A percentile compares a stretch with the other conserved stretches of the same genome.
phyloP scores from a whole-genome alignment of 2,113 vertebrate species.

The Apodemus speciosus region DNA sequence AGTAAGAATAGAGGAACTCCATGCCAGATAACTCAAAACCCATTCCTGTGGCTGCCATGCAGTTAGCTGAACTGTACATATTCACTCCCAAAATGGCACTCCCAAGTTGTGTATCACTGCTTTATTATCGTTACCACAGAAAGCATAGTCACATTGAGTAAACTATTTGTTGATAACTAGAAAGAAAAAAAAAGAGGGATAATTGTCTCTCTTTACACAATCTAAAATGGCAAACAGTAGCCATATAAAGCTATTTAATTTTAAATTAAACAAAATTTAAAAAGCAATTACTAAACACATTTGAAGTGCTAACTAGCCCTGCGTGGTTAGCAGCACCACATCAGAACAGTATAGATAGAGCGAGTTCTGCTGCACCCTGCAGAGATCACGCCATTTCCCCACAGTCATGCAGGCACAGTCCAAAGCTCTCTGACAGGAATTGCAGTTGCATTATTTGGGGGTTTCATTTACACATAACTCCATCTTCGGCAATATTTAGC shows the following conservation, averaged over 20 bases:
- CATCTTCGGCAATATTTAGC: constrained; percentile 22
- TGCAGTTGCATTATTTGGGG: constrained; percentile 26
- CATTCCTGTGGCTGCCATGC: background rate
- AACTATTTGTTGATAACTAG: constrained; percentile 48
- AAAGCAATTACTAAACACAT: constrained; percentile 45
- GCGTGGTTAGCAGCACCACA: background rate
- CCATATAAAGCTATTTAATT: constrained; percentile 27
- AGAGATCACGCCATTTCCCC: constrained; percentile 39
- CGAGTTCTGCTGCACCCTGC: background rate
- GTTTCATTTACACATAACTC: constrained; percentile 45
- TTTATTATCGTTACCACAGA: constrained; percentile 21
- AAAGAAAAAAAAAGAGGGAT: background rate
- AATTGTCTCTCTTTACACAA: background rate
- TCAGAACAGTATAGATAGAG: background rate
- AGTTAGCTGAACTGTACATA: background rate
- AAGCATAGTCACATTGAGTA: constrained; percentile 11
- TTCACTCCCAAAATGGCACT: background rate
- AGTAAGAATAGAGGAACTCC: constrained; percentile 19
- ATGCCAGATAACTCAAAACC: constrained; percentile 8
- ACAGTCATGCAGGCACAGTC: constrained; percentile 4
- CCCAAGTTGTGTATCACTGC: constrained; percentile 15
- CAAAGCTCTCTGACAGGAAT: constrained; percentile 54
- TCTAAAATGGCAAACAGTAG: constrained; percentile 50
- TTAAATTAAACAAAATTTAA: constrained; percentile 53
- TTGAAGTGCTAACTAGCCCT: constrained; percentile 4